Evolutionary conservation across 2,888 invertebrate genomes (phyloP), one percentile per base, ranked within the genome.

Genomic region (Drosophila mettleri): DNA sequence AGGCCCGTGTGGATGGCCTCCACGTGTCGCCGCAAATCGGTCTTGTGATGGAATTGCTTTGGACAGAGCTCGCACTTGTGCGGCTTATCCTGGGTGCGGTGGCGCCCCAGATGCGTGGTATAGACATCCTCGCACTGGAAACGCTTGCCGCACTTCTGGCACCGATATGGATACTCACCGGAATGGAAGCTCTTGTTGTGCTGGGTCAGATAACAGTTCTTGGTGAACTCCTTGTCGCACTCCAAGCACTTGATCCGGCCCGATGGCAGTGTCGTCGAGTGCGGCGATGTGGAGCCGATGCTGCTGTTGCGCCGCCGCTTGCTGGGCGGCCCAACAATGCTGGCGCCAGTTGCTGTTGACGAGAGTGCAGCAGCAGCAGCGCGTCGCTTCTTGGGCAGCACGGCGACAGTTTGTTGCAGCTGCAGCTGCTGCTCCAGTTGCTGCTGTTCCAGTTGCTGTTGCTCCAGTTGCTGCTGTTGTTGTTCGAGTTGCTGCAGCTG

Each of bases 1-100:
- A 95, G 94, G 51, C 96, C 97, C n/a, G 96, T 96, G 91, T 97
- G 97, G 16, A 89, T 91, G 80, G 96, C 94, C 92, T 97, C 97
- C 94, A 96, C 95, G 93, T 98, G 97, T 74, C 97, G 94, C 69
- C 97, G 94, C 85, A 97, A 93, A 91, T 98, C 97, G 58, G 97
- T 97, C 92, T 97, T 97, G 93, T 97, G 97, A 91, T 97, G 97
- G 92, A 97, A 98, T 86, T 96, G 96, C 91, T 97, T 97, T 18
- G 96, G 96, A 89, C 97, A 97, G 68, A 94, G 93, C 65, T 94
- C 94, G 93, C 97, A 98, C 93, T 97, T 97, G 93, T 96, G 96
- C 14, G 97, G 97, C 90, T 97, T 97, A 73, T 97, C 96, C 65
- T 95, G 95, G 16, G 95, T 94, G 29, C 87, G 86, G 91, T 97